Conservation (phyloP, 2,797 vertebrate genomes). For the Chiroxiphia lanceolata region DNA sequence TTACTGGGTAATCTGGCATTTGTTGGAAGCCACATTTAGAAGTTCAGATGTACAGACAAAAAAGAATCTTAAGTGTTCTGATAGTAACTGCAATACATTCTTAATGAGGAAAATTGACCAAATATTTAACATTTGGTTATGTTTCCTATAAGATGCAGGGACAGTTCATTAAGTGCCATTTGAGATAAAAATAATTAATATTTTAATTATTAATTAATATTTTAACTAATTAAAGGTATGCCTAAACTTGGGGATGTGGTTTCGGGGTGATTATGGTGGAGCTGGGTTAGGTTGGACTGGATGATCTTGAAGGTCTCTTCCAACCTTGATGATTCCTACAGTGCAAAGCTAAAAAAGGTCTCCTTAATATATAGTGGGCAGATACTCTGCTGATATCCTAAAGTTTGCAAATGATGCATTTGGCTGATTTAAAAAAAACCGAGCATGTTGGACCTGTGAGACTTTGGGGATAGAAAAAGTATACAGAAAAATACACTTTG, state of each 20-base stretch:
- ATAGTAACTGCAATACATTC: neutral
- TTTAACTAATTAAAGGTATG: neutral
- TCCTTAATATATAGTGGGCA: neutral
- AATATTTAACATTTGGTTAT: neutral
- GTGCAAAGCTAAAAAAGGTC: neutral
- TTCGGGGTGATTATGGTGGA: neutral
- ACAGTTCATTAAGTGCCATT: neutral
- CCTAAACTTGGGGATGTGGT: neutral
- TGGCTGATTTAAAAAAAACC: neutral
- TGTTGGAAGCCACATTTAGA: neutral
- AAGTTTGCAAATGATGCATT: neutral
- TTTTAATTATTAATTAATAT: neutral
- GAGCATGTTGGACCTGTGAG: neutral
- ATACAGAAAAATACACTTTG: neutral
- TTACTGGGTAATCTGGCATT: neutral
- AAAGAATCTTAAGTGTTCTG: neutral
- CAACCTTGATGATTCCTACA: neutral
- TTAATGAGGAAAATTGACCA: neutral
- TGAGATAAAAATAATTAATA: neutral
- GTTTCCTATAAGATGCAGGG: neutral
- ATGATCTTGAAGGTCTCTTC: neutral
- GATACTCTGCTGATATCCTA: neutral
- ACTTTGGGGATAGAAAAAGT: neutral
- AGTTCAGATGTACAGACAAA: neutral
- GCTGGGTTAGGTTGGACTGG: neutral